Percentiles rank a stretch among this genome's conserved stretches.
These are phyloP conservation scores for Heliconius ethilla DNA, from an alignment of 2,888 invertebrate species.

Conservation along the genomic window DNA sequence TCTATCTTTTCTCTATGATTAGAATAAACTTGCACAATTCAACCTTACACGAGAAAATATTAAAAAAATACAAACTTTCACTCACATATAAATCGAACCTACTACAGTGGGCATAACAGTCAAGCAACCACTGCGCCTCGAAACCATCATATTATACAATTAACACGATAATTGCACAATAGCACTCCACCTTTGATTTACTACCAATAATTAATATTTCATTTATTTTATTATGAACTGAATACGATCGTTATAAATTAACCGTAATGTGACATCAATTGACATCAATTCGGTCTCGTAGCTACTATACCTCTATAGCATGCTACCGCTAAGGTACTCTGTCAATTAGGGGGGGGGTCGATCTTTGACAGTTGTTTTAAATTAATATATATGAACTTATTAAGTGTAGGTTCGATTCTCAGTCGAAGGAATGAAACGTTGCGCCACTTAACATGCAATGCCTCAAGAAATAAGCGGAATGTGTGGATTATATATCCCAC, in stretches of 20 bases:
- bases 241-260: slow-evolving; percentile 15
- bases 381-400: background rate
- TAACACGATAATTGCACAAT: slow-evolving; percentile 9
- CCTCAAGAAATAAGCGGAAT: too few relatives aligned
- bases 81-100: background rate
- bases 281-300: slow-evolving; percentile 8
- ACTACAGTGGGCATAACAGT: background rate
- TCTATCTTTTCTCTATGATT: too few relatives aligned
- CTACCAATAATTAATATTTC: slow-evolving; percentile 14
- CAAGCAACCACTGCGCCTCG: background rate
- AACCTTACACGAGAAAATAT: too few relatives aligned
- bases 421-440: too few relatives aligned
- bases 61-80: too few relatives aligned
- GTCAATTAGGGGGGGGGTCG: slow-evolving; percentile 1
- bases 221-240: slow-evolving; percentile 22
- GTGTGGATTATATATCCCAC: too few relatives aligned
- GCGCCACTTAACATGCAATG: too few relatives aligned
- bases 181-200: slow-evolving; percentile 12
- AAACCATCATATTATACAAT: background rate
- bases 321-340: background rate
- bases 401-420: background rate
- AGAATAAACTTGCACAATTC: too few relatives aligned
- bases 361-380: background rate
- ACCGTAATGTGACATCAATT: slow-evolving; percentile 17
- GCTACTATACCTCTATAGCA: background rate